phyloP scores from a whole-genome alignment of 2,797 vertebrate species.

The Hipposideros larvatus region DNA sequence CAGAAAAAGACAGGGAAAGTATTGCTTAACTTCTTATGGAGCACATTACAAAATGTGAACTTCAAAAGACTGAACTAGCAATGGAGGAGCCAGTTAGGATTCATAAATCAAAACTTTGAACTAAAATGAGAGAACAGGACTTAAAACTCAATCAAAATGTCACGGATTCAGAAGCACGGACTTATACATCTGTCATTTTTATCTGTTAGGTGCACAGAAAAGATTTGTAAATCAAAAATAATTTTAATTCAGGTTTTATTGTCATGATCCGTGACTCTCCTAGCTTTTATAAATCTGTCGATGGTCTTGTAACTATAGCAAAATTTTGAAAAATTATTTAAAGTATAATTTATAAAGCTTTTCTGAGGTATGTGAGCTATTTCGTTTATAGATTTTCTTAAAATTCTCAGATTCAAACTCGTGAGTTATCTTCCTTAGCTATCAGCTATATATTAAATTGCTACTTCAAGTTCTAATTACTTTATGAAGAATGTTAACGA shows the following conservation, averaged over 20 bases:
- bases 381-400: slow-evolving; percentile 26
- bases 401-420: slow-evolving; percentile 29
- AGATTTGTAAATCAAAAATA: slow-evolving; percentile 71
- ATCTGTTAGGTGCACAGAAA: neutral
- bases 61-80: slow-evolving; percentile 69
- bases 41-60: slow-evolving; percentile 76
- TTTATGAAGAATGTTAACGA: neutral
- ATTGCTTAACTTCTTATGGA: slow-evolving; percentile 70
- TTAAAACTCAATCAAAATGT: slow-evolving; percentile 68
- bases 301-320: slow-evolving; percentile 62
- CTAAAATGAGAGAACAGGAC: slow-evolving; percentile 24
- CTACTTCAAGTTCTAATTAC: neutral
- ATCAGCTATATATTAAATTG: neutral
- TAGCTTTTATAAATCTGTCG: slow-evolving; percentile 73
- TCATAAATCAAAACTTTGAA: slow-evolving; percentile 70
- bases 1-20: slow-evolving; percentile 52
- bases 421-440: neutral
- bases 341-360: slow-evolving; percentile 66
- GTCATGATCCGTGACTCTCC: slow-evolving; percentile 56
- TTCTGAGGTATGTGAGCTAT: neutral
- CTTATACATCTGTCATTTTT: slow-evolving; percentile 66
- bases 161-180: slow-evolving; percentile 27
- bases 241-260: slow-evolving; percentile 65
- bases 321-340: slow-evolving; percentile 73
- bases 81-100: slow-evolving; percentile 62